Evolutionary conservation across 2,113 vertebrate species (phyloP).

Genomic region (Poecilia latipinna): DNA sequence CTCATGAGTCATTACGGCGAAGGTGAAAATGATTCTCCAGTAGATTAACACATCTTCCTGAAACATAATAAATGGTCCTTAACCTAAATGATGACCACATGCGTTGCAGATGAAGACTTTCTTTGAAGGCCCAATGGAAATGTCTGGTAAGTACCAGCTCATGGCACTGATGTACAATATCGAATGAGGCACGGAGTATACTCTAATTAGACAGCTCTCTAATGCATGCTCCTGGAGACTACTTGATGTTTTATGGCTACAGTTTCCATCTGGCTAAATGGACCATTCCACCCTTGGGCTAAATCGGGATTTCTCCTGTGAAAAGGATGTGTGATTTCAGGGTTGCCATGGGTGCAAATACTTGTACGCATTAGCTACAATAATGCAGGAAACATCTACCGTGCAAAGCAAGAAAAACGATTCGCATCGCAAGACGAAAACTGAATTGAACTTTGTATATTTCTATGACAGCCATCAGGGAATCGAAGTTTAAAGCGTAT

Average conservation of each 20-base stretch:
- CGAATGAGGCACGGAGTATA: slow-evolving; percentile 25
- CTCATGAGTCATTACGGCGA: slow-evolving; percentile 67
- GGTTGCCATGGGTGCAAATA: not conserved
- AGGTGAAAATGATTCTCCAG: slow-evolving; percentile 69
- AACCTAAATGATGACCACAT: slow-evolving; percentile 57
- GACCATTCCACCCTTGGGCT: slow-evolving; percentile 13
- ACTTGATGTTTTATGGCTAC: slow-evolving; percentile 41
- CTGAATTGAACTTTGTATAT: too few relatives aligned
- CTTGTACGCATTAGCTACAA: not conserved
- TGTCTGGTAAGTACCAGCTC: slow-evolving; percentile 28
- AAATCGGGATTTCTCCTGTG: not conserved
- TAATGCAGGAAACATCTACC: not conserved
- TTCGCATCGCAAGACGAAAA: not conserved
- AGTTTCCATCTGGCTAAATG: slow-evolving; percentile 35
- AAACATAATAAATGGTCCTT: slow-evolving; percentile 67
- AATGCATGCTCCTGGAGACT: slow-evolving; percentile 46
- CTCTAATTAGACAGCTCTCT: slow-evolving; percentile 53
- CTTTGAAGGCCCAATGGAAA: slow-evolving; percentile 24
- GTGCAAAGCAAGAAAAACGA: not conserved
- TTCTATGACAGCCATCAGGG: too few relatives aligned
- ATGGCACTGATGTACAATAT: slow-evolving; percentile 32
- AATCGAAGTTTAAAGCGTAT: too few relatives aligned
- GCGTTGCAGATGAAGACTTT: slow-evolving; percentile 42
- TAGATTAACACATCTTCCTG: slow-evolving; percentile 66
- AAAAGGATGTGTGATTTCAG: not conserved